Evolutionary conservation across 2,113 vertebrate genomes (phyloP), one percentile per base, ranked within the genome.

Genomic region (Myotis yumanensis): DNA sequence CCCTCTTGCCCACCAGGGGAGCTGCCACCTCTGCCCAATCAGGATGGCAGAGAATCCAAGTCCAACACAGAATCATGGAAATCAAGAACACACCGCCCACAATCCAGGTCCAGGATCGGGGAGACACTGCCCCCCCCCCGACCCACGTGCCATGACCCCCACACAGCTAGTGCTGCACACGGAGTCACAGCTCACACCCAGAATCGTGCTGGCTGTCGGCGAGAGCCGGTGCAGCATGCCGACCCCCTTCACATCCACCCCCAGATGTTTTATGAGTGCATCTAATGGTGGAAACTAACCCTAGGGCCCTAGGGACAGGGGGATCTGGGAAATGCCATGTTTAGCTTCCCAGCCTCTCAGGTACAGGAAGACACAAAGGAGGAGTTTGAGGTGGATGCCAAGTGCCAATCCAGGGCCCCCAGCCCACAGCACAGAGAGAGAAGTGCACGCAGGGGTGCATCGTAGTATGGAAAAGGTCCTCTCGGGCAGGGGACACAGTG

Each of bases 141-240:
- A 25, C 40, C 35, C 18, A 11, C 3, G 17, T 28, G 14, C 32
- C 59, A 30, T 32, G 48, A 43, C 23, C 22, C 35, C 23, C 52
- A 4, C 3, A 15, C 22, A 17, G 68, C 30, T 14, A 54, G 30
- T 28, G 35, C 48, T 25, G 14, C n/a, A 54, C 20, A 4, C 2
- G 0, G 30, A 57, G 59, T 52, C 54, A 25, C 23, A 14, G n/a
- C 43, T 28, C 54, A 71, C 7, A 75, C 35, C 37, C 54, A 86
- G 23, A 72, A 28, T 46, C 20, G 0, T 0, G 0, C 28, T 1
- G 11, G 37, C 3, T 4, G 1, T 43, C 85, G 30, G 35, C 28
- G 71, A 43, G 25, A 59, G 37, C 28, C 30, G 15, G 11, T 7
- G 1, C 32, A 46, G 43, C 14, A 0, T 4, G 7, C 35, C n/a